These are phyloP conservation scores for Paracyclopina nana DNA, from an alignment of 1,140 invertebrate genomes.

Conservation along the genomic window DNA sequence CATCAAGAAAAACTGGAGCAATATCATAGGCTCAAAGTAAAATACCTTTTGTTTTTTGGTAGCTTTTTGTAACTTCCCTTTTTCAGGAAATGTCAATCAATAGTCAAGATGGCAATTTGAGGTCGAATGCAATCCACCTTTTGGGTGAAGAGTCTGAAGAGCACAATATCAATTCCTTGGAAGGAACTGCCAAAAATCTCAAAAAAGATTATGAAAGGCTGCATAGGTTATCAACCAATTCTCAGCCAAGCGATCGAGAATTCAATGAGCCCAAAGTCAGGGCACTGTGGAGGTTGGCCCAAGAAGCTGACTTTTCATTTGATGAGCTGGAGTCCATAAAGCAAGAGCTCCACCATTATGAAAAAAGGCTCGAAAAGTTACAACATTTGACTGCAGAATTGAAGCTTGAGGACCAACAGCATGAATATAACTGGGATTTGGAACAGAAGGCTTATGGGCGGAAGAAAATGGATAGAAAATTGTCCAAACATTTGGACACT, in stretches of 20 bases:
- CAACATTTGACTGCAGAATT: neutral
- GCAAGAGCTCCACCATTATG: neutral
- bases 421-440: neutral
- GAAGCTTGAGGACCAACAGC: neutral
- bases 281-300: slow-evolving; percentile 58
- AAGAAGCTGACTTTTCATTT: slow-evolving; percentile 51
- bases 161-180: too few species aligned
- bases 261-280: slow-evolving; percentile 76
- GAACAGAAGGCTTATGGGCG: neutral
- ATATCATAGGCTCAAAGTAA: slow-evolving; percentile 54
- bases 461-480: neutral
- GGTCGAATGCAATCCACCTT: too few species aligned
- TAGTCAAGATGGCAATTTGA: too few species aligned
- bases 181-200: slow-evolving; percentile 46
- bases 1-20: slow-evolving; percentile 83
- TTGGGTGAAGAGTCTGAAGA: too few species aligned
- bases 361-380: neutral
- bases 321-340: slow-evolving; percentile 63
- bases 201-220: slow-evolving; percentile 58
- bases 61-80: too few species aligned
- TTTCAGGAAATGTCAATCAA: too few species aligned
- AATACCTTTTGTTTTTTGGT: slow-evolving; percentile 29
- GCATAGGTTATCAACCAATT: slow-evolving; percentile 44
- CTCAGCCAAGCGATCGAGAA: slow-evolving; percentile 47
- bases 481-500: neutral